phyloP scores from a whole-genome alignment of 1,140 invertebrate genomes.

The Macrostomum lignano region DNA sequence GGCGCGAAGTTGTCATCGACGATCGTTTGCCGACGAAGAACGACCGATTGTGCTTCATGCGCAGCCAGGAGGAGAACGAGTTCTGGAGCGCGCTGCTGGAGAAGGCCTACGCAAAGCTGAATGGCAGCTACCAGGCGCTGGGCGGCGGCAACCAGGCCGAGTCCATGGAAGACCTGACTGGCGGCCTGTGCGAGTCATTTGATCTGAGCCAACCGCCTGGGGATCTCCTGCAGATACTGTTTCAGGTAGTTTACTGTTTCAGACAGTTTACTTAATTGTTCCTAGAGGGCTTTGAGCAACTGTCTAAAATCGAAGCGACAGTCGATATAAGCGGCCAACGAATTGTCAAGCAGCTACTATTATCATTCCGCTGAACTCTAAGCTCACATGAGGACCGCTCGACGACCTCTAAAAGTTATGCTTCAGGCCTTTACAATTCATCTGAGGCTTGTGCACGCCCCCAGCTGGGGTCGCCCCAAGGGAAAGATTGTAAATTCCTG shows the following conservation, averaged over 20 bases:
- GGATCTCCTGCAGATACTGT: no score
- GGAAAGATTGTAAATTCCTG: no score
- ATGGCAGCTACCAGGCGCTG: slow-evolving; percentile 8
- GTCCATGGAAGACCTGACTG: slow-evolving; percentile 9
- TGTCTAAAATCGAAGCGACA: slow-evolving; percentile 30
- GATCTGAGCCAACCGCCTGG: slow-evolving; percentile 11
- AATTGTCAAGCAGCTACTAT: no score
- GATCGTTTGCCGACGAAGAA: slow-evolving; percentile 39
- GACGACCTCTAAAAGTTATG: slow-evolving; percentile 64
- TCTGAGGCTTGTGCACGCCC: no score
- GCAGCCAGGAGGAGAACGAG: slow-evolving; percentile 36
- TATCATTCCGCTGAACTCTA: no score
- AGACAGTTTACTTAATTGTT: no score
- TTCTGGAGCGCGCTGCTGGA: slow-evolving; percentile 45
- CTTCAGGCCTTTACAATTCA: slow-evolving; percentile 62
- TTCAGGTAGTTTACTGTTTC: no score
- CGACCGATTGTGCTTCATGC: slow-evolving; percentile 37
- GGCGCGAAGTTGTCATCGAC: slow-evolving; percentile 41
- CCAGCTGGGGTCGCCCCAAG: no score
- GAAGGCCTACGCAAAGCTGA: slow-evolving; percentile 42
- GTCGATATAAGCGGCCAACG: no score
- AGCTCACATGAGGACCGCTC: no score
- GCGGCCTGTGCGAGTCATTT: slow-evolving; percentile 8
- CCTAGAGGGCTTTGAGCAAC: no score
- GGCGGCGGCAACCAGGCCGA: slow-evolving; percentile 3